Evolutionary conservation across 2,888 invertebrate species (phyloP).

Genomic region (Lepidonotus clava): DNA sequence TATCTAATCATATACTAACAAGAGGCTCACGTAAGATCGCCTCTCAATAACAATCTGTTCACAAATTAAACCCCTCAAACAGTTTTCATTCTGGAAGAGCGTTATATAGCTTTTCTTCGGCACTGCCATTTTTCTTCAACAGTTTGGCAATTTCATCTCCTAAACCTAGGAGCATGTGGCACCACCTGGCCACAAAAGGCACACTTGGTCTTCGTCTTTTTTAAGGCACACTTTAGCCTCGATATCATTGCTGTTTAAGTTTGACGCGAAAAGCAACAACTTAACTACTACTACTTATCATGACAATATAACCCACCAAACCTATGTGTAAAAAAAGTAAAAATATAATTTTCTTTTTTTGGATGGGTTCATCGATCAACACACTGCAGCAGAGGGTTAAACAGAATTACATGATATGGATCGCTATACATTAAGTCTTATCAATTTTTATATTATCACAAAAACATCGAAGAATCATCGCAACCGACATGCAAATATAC

Average conservation of each 20-base stretch:
- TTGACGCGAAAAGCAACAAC: neutral
- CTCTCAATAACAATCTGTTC: neutral
- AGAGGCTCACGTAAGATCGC: neutral
- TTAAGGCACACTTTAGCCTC: no score
- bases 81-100: neutral
- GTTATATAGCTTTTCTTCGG: neutral
- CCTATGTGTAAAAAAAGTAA: constrained; percentile 19
- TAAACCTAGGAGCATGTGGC: neutral
- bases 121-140: neutral
- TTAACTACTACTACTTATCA: neutral
- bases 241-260: neutral
- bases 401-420: constrained; percentile 29
- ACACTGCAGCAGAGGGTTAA: neutral
- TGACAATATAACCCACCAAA: no score
- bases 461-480: constrained; percentile 36
- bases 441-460: neutral
- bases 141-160: neutral
- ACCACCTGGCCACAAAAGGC: no score
- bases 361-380: neutral
- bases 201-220: no score
- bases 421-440: constrained; percentile 38
- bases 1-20: constrained; percentile 31
- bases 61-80: no score
- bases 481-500: constrained; percentile 49
- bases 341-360: constrained; percentile 23